Base-by-base conservation (phyloP, 2,797 vertebrate species). In the Gallinago solitaria region DNA sequence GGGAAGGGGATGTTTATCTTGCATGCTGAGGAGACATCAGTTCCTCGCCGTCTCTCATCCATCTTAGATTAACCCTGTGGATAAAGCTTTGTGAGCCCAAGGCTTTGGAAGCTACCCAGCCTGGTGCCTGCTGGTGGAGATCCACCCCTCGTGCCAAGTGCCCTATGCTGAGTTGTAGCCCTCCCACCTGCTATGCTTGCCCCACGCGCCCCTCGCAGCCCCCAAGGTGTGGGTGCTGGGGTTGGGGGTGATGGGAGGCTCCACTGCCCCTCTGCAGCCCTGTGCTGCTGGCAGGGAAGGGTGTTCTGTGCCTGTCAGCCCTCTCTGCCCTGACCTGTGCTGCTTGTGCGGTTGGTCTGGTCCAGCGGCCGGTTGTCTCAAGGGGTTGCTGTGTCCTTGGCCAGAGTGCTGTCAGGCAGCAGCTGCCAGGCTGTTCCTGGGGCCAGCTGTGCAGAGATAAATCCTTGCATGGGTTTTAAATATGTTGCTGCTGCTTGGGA, bases 121-220 rank as follows among this genome's bases (percentile, higher is more conserved):
- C 12, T 33, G 59, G 24, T 21, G 69, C 50, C 16, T 33, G 59
- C 27, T 21, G 7, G 11, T 5, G 27, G 67, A 14, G 35, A 43
- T 83, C 68, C 56, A 25, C 8, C 76, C 43, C 45, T 39, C 53
- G 13, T 1, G 2, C 64, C 71, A 37, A 56, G 63, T 57, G 61
- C 47, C n/a, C 69, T 11, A 2, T 25, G 47, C 45, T 2, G 6
- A 71, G 37, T n/a, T 16, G n/a, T 51, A 64, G 45, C 15, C 30
- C 13, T 7, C 14, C 35, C 2, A 0, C 17, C 41, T 27, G 67
- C 43, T 4, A 7, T 8, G 41, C 30, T 16, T 7, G n/a, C 56
- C 60, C 60, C 1, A 0, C 3, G 3, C 5, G 1, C 32, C 37
- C 60, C 35, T n/a, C 3, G 3, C 41, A 54, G 71, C 21, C 39